These are phyloP conservation scores for Metalampra italica DNA, from an alignment of 2,888 invertebrate species.

Conservation along the genomic window DNA sequence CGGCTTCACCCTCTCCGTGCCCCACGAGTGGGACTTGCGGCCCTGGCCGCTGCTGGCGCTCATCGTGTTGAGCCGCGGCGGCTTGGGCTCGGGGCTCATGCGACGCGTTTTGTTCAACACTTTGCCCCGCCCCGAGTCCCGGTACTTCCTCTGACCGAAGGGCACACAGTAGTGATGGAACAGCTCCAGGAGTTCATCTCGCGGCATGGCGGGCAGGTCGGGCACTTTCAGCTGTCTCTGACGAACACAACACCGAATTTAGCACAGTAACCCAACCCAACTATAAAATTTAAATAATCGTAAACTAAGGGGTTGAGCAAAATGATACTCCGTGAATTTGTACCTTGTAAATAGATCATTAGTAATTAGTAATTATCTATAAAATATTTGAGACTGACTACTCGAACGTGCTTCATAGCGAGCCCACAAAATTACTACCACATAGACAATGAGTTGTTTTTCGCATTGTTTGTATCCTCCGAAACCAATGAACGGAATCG, in stretches of 20 bases:
- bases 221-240: constrained; percentile 59
- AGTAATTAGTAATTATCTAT: no score
- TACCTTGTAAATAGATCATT: not conserved
- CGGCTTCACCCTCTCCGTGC: constrained; percentile 46
- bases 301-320: no score
- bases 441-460: no score
- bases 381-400: no score
- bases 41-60: constrained; percentile 15
- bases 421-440: no score
- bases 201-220: constrained; percentile 42
- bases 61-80: constrained; percentile 26
- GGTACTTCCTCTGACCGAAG: constrained; percentile 62
- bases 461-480: no score
- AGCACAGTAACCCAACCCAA: no score
- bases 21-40: constrained; percentile 26
- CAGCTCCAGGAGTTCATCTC: constrained; percentile 57
- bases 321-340: not conserved
- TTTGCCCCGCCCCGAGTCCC: constrained; percentile 62
- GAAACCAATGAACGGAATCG: no score
- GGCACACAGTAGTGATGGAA: constrained; percentile 70
- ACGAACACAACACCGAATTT: constrained; percentile 27
- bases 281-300: no score
- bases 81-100: constrained; percentile 36
- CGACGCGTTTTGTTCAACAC: constrained; percentile 53
- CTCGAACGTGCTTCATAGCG: no score